phyloP scores from a whole-genome alignment of 23 tunicate genomes.

The Diplosoma virens region DNA sequence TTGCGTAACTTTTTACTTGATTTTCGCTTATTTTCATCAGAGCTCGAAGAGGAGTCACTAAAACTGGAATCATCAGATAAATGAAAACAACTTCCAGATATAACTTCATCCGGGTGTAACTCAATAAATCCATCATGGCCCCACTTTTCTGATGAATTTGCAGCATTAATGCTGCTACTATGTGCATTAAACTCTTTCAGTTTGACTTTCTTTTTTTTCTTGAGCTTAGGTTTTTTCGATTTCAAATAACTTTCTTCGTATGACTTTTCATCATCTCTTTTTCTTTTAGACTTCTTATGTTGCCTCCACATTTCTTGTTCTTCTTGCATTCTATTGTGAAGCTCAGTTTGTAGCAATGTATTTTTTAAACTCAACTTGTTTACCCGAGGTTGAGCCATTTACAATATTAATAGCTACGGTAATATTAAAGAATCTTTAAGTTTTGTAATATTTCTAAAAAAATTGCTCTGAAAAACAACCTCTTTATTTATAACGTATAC shows the following conservation, averaged over 20 bases:
- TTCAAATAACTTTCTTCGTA: not conserved
- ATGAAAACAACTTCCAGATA: conserved; percentile 21
- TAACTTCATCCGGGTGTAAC: conserved; percentile 6
- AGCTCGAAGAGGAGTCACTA: no score
- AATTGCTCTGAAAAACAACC: no score
- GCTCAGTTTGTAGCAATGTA: conserved; percentile 1
- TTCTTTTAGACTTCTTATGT: conserved; percentile 10
- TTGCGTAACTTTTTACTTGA: no score
- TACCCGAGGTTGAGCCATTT: not conserved
- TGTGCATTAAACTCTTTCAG: not conserved
- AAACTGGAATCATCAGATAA: not conserved
- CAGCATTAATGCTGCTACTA: not conserved
- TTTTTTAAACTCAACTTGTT: conserved; percentile 16
- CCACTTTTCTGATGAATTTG: conserved; percentile 16
- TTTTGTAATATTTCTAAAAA: no score
- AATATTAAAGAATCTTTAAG: no score
- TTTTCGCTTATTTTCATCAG: no score
- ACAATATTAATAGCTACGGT: not conserved
- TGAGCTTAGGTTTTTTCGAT: not conserved
- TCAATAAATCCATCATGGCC: conserved; percentile 34
- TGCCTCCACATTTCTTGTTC: conserved; percentile 41
- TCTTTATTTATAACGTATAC: no score
- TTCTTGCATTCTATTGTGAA: conserved; percentile 33
- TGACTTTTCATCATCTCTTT: not conserved
- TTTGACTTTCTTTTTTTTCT: not conserved